Evolutionary conservation across 2,797 vertebrate genomes (phyloP).

Genomic region (Apodemus agrarius): DNA sequence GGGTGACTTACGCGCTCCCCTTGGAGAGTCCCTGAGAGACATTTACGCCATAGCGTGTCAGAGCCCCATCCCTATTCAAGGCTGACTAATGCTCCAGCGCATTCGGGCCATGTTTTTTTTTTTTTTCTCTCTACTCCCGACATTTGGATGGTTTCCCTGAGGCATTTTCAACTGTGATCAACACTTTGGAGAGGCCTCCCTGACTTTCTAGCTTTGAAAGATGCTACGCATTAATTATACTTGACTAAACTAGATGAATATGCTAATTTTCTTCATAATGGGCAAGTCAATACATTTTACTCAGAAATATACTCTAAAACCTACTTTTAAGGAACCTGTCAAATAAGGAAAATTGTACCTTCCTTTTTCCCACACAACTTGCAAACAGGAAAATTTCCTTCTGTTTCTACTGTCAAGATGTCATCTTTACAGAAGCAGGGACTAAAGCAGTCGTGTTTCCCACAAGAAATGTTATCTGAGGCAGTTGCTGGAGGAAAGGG

Average conservation of each 20-base stretch:
- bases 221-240: conserved; percentile 34
- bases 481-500: conserved; percentile 17
- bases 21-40: neutral
- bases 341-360: conserved; percentile 26
- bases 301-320: conserved; percentile 49
- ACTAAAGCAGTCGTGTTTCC: conserved; percentile 25
- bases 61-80: neutral
- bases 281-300: conserved; percentile 39
- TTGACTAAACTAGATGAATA: conserved; percentile 49
- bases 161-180: neutral
- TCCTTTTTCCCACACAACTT: neutral
- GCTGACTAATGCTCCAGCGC: neutral
- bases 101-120: neutral
- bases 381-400: neutral
- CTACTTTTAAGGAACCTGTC: conserved; percentile 35
- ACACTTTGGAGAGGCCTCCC: conserved; percentile 11
- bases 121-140: neutral
- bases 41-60: fast-evolving
- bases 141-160: conserved; percentile 20
- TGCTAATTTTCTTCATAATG: conserved; percentile 56
- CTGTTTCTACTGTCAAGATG: conserved; percentile 65
- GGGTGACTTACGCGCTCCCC: neutral
- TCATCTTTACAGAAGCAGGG: conserved; percentile 29
- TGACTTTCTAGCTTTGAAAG: conserved; percentile 54
- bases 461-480: conserved; percentile 49